Base-by-base conservation (phyloP, 1,140 invertebrate genomes). In the Pteromalus puparum region DNA sequence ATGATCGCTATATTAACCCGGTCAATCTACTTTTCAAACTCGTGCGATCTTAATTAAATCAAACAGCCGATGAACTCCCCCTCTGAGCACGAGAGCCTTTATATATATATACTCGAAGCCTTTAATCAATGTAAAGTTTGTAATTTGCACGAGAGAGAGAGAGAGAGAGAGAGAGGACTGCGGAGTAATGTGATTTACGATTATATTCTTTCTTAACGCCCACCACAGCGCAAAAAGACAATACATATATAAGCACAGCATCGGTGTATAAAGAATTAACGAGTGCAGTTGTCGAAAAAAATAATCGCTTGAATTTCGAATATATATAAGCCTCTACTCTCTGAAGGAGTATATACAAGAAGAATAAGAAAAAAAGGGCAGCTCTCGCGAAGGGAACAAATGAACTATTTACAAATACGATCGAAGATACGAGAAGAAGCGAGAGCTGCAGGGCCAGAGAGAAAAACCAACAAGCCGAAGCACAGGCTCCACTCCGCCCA, bases 31-130 rank as follows among this genome's bases (percentile, higher is more conserved):
- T 83, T 83, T 83, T 83, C 28, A 78, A 84, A 84, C 67, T 84
- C 83, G 65, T 84, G 30, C 83, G 83, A 84, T 84, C 83, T 84
- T 84, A 84, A 84, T 84, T 84, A 80, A 84, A 84, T 84, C 83
- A 84, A 84, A 80, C n/a, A 80, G n/a, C 68, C 24, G 18, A n/a
- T n/a, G n/a, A 7, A 21, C 53, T 18, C 15, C 48, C 48, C n/a
- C n/a, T n/a, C n/a, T n/a, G n/a, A n/a, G n/a, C n/a, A n/a, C n/a
- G n/a, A n/a, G n/a, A n/a, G n/a, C n/a, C n/a, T 34, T 2, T 34
- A 34, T 34, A 34, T 34, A 34, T 34, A 34, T 5, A 34, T 5
- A 34, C 34, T 9, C 7, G 9, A 65, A 83, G 75, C 76, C 70
- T 70, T 84, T 84, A 84, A 84, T 84, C 77, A 84, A 80, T 80